phyloP scores from a whole-genome alignment of 1,140 invertebrate genomes.

The Belonocnema kinseyi region DNA sequence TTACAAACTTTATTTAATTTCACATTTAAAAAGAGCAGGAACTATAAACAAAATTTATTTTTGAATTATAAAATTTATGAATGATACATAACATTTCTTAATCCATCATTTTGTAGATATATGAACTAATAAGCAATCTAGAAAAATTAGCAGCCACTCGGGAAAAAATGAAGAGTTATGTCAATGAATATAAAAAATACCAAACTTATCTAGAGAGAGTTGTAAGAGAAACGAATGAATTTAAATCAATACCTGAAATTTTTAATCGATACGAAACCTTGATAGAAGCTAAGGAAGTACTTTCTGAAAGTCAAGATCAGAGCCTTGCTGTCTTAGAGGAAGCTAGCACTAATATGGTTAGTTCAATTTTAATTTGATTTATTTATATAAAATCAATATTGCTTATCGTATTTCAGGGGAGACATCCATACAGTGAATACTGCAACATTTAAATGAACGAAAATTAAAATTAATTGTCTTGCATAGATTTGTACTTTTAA shows the following conservation, averaged over 20 bases:
- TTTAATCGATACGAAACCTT: slow-evolving; percentile 78
- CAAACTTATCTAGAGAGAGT: slow-evolving; percentile 77
- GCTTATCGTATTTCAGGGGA: too few relatives aligned
- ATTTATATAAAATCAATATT: neutral
- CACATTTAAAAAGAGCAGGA: neutral
- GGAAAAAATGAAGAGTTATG: slow-evolving; percentile 75
- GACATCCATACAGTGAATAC: too few relatives aligned
- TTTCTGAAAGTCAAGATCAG: slow-evolving; percentile 62
- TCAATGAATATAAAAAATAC: slow-evolving; percentile 76
- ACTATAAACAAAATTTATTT: neutral
- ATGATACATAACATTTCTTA: slow-evolving; percentile 14
- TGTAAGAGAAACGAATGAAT: slow-evolving; percentile 74
- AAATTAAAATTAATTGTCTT: too few relatives aligned
- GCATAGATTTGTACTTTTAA: too few relatives aligned
- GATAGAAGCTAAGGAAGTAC: slow-evolving; percentile 58
- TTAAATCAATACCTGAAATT: slow-evolving; percentile 77
- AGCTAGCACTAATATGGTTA: slow-evolving; percentile 62
- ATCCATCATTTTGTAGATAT: slow-evolving; percentile 51
- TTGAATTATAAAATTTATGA: slow-evolving; percentile 10
- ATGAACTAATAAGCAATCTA: slow-evolving; percentile 64
- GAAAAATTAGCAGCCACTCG: slow-evolving; percentile 72
- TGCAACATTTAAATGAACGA: too few relatives aligned
- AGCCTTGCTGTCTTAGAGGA: slow-evolving; percentile 61
- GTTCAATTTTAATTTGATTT: slow-evolving; percentile 11
- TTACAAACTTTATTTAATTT: slow-evolving; percentile 18